These are phyloP conservation scores for Palythoa grandiflora DNA, from an alignment of 92 coral and sea anemone species.

Conservation along the genomic window DNA sequence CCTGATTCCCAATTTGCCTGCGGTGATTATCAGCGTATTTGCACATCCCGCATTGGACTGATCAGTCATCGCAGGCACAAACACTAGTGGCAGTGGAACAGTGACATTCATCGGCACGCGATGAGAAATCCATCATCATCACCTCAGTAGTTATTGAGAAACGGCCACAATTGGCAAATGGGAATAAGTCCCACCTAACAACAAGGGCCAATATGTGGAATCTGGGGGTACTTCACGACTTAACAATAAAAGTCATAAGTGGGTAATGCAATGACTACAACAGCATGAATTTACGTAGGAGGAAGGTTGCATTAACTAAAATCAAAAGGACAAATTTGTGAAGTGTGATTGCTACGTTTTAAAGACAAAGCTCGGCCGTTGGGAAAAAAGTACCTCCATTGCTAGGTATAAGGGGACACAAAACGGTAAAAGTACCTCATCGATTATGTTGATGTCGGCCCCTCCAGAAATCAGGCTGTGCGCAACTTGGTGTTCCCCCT, in stretches of 20 bases:
- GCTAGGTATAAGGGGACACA: not conserved
- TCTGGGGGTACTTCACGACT: not conserved
- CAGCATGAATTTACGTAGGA: no score
- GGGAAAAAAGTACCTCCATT: not conserved
- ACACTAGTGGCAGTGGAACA: no score
- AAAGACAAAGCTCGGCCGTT: no score
- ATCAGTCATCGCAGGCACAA: no score
- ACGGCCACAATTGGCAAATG: not conserved
- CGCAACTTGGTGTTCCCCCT: slow-evolving; percentile 82
- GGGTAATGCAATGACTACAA: not conserved
- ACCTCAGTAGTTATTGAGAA: not conserved
- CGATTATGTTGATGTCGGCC: slow-evolving; percentile 71
- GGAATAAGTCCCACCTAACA: not conserved
- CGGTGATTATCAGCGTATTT: no score
- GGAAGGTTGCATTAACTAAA: no score
- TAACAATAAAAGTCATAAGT: not conserved
- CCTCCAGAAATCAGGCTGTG: slow-evolving; percentile 77
- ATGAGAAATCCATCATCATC: no score
- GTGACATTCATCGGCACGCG: no score
- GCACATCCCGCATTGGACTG: no score
- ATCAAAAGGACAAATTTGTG: no score
- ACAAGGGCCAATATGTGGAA: not conserved
- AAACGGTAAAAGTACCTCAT: slow-evolving; percentile 64
- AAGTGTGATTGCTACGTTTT: no score
- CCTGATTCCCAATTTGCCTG: no score